Conservation (phyloP, 2,888 invertebrate species). For the Chrysolina haemoptera region DNA sequence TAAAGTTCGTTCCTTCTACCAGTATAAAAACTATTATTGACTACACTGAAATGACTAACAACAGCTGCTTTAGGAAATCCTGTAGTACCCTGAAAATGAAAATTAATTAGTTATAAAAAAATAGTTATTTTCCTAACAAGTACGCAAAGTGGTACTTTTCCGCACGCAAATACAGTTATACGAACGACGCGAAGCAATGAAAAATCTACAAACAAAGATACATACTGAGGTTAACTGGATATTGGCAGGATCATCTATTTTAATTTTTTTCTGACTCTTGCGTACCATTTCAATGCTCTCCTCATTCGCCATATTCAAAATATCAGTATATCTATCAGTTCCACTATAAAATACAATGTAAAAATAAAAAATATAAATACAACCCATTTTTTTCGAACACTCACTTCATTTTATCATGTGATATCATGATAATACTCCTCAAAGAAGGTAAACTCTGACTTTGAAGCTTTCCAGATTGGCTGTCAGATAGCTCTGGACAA, state of each 20-base stretch:
- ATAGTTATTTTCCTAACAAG: no score
- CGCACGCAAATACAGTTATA: no score
- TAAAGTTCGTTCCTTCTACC: slow-evolving; percentile 72
- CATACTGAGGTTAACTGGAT: slow-evolving; percentile 86
- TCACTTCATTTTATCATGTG: slow-evolving; percentile 73
- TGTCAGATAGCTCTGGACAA: slow-evolving; percentile 73
- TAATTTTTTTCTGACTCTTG: slow-evolving; percentile 70
- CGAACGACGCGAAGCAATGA: no score
- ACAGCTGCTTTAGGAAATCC: slow-evolving; percentile 82
- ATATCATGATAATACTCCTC: slow-evolving; percentile 73
- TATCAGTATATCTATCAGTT: slow-evolving; percentile 66
- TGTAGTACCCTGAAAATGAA: slow-evolving; percentile 69
- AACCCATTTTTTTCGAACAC: slow-evolving; percentile 48
- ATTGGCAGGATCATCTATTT: slow-evolving; percentile 80
- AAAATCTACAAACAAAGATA: slow-evolving; percentile 24
- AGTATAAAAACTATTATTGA: slow-evolving; percentile 83
- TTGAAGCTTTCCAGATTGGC: slow-evolving; percentile 70
- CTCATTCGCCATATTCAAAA: slow-evolving; percentile 63
- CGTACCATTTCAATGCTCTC: slow-evolving; percentile 63
- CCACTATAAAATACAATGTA: slow-evolving; percentile 67
- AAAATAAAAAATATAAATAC: no score
- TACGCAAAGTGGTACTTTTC: no score
- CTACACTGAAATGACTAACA: slow-evolving; percentile 79
- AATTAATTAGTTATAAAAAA: not conserved
- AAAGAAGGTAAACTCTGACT: slow-evolving; percentile 72